Evolutionary conservation across 2,113 vertebrate species (phyloP).

Genomic region (Calidris pugnax): DNA sequence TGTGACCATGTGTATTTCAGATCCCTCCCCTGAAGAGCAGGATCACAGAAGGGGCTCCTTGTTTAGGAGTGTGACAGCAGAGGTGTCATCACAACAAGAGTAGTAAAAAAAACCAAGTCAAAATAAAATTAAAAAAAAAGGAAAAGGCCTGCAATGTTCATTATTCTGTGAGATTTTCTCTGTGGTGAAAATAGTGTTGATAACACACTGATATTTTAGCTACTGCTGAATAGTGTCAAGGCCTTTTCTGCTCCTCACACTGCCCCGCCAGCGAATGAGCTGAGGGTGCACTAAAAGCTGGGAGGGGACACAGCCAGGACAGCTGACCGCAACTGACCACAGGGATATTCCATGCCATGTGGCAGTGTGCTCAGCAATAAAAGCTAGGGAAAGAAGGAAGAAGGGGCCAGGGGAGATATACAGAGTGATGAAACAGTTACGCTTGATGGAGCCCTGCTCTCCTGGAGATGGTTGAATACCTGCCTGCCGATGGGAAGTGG

Average conservation of each 20-base stretch:
- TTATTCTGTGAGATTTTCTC: not conserved
- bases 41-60: not conserved
- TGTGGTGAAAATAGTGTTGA: not conserved
- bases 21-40: not conserved
- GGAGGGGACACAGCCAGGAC: not conserved
- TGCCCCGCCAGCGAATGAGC: accelerated
- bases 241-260: not conserved
- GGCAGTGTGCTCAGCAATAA: not conserved
- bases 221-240: not conserved
- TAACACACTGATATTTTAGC: not conserved
- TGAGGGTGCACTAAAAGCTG: not conserved
- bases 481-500: accelerated
- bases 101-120: not conserved
- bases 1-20: not conserved
- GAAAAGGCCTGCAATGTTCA: not conserved
- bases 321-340: not conserved
- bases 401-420: not conserved
- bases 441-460: accelerated
- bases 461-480: not conserved
- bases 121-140: not conserved
- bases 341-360: not conserved
- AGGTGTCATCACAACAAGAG: not conserved
- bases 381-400: not conserved
- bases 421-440: accelerated
- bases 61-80: not conserved